Percentiles rank a stretch among this genome's conserved stretches.
These are phyloP conservation scores for Melikaiella ostensackeni DNA, from an alignment of 2,888 invertebrate genomes.

Conservation along the genomic window DNA sequence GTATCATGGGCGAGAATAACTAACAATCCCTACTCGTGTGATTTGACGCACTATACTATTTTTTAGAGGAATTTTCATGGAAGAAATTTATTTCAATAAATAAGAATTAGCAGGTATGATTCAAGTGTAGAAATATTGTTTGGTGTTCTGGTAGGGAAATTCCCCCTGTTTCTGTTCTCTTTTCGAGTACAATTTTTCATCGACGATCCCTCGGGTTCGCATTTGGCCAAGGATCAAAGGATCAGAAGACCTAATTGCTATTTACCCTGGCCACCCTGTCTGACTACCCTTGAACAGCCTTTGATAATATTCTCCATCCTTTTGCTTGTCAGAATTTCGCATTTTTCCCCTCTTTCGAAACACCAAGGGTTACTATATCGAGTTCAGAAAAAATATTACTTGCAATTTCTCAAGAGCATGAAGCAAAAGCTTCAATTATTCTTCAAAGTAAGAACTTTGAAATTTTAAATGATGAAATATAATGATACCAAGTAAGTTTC, in stretches of 20 bases:
- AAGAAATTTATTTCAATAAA: background rate
- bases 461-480: too few relatives aligned
- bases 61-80: background rate
- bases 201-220: constrained; percentile 21
- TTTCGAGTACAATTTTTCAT: constrained; percentile 50
- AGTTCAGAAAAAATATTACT: background rate
- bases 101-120: background rate
- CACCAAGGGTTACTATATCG: background rate
- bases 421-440: too few relatives aligned
- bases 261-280: constrained; percentile 55
- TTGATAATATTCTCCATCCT: constrained; percentile 17
- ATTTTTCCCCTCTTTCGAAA: constrained; percentile 20
- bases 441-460: too few relatives aligned
- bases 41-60: too few relatives aligned
- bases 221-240: constrained; percentile 58
- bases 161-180: background rate
- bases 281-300: constrained; percentile 41
- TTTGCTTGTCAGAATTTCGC: constrained; percentile 26
- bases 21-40: too few relatives aligned
- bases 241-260: constrained; percentile 60
- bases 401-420: background rate
- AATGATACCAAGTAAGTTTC: too few relatives aligned
- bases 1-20: too few relatives aligned
- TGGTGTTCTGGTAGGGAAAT: background rate
- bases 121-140: background rate